These are phyloP conservation scores for Paramormyrops kingsleyae DNA, from an alignment of 2,113 vertebrate genomes.

Conservation along the genomic window DNA sequence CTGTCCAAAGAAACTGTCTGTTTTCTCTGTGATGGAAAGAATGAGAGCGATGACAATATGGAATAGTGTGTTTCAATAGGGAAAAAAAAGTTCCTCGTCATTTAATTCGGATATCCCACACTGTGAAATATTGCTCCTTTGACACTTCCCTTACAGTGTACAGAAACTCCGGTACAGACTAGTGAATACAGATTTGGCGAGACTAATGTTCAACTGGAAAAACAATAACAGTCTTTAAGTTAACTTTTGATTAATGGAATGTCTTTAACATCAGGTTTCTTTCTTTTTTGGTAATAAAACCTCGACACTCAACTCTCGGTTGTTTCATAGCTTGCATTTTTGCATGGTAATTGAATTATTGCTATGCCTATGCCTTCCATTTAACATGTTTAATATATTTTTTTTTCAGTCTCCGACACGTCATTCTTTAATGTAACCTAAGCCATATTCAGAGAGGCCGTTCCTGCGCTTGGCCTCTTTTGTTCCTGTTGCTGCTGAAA, in stretches of 20 bases:
- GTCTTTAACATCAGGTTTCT: not conserved
- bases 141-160: not conserved
- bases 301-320: not conserved
- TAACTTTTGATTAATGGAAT: not conserved
- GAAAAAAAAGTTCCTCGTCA: not conserved
- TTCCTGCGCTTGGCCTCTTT: not conserved
- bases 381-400: not conserved
- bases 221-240: constrained; percentile 12
- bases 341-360: not conserved
- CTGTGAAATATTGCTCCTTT: not conserved
- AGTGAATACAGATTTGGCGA: not conserved
- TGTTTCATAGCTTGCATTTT: not conserved
- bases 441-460: not conserved
- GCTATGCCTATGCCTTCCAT: not conserved
- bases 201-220: constrained; percentile 1
- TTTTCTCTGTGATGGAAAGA: not conserved
- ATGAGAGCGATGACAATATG: not conserved
- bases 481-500: not conserved
- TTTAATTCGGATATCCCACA: not conserved
- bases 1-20: not conserved
- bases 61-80: not conserved
- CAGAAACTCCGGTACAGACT: not conserved
- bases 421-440: not conserved
- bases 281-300: not conserved
- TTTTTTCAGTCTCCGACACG: not conserved